A percentile compares a stretch with the other conserved stretches of the same genome.
Conservation (phyloP, 1,140 invertebrate species). For the Lerema accius region DNA sequence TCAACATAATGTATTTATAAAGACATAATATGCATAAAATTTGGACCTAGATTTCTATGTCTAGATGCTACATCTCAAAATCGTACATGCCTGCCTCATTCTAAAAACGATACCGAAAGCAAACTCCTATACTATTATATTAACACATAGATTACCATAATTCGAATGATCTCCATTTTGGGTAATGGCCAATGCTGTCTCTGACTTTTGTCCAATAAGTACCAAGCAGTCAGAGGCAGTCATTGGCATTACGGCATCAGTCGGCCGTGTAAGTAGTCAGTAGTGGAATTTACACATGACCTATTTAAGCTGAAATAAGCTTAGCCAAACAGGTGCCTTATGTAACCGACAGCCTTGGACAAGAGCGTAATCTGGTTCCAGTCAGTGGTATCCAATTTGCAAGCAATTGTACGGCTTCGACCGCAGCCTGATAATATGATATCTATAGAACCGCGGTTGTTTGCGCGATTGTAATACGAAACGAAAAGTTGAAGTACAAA, state of each 20-base stretch:
- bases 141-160: too few relatives aligned
- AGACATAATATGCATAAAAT: too few relatives aligned
- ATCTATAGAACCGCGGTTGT: constrained; percentile 54
- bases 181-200: too few relatives aligned
- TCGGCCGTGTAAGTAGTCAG: constrained; percentile 16
- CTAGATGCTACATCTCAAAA: too few relatives aligned
- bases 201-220: neutral
- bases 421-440: constrained; percentile 70
- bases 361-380: constrained; percentile 67
- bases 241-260: constrained; percentile 1
- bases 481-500: too few relatives aligned
- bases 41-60: too few relatives aligned
- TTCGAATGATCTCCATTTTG: too few relatives aligned
- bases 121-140: too few relatives aligned
- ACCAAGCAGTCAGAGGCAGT: neutral
- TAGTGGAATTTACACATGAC: constrained; percentile 39
- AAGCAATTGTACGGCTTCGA: constrained; percentile 65
- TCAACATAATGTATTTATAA: too few relatives aligned
- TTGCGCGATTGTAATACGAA: constrained; percentile 53
- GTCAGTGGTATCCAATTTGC: constrained; percentile 74
- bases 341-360: constrained; percentile 61
- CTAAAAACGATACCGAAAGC: too few relatives aligned
- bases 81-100: too few relatives aligned
- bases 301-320: constrained; percentile 54
- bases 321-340: constrained; percentile 51